Evolutionary conservation across 2,797 vertebrate species (phyloP).

Genomic region (Eurystomus glaucurus): DNA sequence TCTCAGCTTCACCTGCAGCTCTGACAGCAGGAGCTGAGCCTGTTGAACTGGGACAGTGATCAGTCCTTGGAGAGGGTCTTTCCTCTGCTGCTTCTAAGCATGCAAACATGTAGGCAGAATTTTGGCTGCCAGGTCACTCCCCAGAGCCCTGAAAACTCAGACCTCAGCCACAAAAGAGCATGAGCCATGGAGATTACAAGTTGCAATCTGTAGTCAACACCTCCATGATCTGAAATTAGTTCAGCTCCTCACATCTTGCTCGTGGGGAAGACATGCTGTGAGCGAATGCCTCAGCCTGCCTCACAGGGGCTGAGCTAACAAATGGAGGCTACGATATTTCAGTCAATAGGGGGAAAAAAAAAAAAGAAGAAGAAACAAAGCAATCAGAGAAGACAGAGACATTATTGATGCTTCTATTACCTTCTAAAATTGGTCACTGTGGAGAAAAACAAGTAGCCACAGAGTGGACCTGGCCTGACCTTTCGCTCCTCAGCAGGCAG

Average conservation of each 20-base stretch:
- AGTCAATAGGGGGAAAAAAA: background rate
- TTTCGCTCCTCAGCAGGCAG: conserved; percentile 38
- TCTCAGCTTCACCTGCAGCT: background rate
- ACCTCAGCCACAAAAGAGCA: background rate
- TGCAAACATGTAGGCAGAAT: rapidly evolving
- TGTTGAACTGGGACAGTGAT: rapidly evolving
- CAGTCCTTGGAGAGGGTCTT: background rate
- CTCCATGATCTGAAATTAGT: background rate
- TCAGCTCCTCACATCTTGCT: background rate
- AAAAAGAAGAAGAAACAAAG: background rate
- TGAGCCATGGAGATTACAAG: background rate
- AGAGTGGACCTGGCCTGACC: conserved; percentile 59
- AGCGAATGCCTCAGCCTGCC: background rate
- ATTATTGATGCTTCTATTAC: conserved; percentile 76
- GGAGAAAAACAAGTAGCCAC: conserved; percentile 72
- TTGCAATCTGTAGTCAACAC: background rate
- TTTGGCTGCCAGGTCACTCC: background rate
- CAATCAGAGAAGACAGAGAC: conserved; percentile 53
- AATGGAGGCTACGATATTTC: conserved; percentile 59
- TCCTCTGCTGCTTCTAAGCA: background rate
- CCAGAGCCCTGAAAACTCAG: background rate
- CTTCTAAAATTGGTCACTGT: conserved; percentile 69
- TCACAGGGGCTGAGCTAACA: background rate
- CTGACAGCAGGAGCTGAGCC: background rate
- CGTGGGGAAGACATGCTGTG: background rate